Evolutionary conservation across 1,140 invertebrate genomes (phyloP), one percentile per base, ranked within the genome.

Genomic region (Chrysoperla carnea): DNA sequence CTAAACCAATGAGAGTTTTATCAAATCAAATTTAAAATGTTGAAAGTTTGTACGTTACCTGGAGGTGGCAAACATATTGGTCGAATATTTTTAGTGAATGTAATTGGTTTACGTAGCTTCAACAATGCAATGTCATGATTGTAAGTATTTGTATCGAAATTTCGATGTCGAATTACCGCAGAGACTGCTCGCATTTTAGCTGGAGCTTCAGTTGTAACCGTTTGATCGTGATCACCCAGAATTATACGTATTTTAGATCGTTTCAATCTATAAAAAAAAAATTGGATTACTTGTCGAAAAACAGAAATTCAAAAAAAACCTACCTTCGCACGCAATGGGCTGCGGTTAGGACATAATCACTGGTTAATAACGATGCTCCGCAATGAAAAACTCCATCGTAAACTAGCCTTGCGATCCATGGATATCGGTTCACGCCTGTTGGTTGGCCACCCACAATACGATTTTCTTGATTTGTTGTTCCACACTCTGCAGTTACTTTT

Each of bases 321-420:
- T 60, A 77, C 74, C 66, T 70, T 53, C 72, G 60, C 35, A 79
- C 65, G 51, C 76, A 79, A 54, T 79, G 76, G 6, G 75, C 76
- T 6, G 76, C 76, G 0, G 75, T 79, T 39, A 79, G 56, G 35
- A 79, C 68, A 52, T 73, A 77, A 51, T 73, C 68, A 52, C 78
- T 75, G 36, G 81, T 84, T 23, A 90, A 63, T 6, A 90, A 63
- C 12, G 83, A 84, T n/a, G 76, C 84, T n/a, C 86, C 84, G 50
- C 85, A 91, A 54, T 90, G 85, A 63, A 88, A 88, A 57, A 84
- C 82, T 1, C 82, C 81, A 56, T 87, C 80, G 55, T 89, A 89
- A 1, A 85, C 73, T 8, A 86, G 65, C 41, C 84, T 67, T 2
- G 81, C 85, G 51, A 89, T 70, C 85, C 86, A 91, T 6, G 88